Evolutionary conservation across 2,797 vertebrate species (phyloP).

Genomic region (Myiotriccus ornatus): DNA sequence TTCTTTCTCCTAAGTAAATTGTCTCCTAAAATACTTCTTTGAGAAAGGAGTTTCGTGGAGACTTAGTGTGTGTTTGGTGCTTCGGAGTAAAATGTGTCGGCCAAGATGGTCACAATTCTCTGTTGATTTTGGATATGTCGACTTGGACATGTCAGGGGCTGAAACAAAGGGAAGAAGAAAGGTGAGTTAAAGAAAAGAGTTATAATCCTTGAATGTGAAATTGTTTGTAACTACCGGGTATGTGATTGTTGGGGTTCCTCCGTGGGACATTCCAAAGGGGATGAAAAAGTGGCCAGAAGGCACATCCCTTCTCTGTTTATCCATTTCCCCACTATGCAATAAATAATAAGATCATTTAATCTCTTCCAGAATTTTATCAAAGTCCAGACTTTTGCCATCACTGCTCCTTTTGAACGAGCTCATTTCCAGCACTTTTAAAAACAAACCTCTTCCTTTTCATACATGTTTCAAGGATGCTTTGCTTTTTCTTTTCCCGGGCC

Average conservation of each 20-base stretch:
- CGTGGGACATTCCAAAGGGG: background rate
- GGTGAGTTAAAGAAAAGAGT: background rate
- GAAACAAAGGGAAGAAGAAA: background rate
- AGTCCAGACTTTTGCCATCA: background rate
- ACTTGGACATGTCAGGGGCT: background rate
- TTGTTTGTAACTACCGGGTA: accelerated
- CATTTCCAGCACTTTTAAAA: background rate
- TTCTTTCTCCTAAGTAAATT: background rate
- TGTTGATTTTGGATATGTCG: background rate
- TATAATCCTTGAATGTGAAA: background rate
- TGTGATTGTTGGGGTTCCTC: background rate
- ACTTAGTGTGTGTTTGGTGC: accelerated
- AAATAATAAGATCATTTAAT: background rate
- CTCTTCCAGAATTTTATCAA: background rate
- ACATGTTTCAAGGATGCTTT: background rate
- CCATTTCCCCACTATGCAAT: background rate
- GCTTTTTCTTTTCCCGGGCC: background rate
- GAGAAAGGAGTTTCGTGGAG: background rate
- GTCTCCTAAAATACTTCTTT: background rate
- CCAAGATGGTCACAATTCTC: background rate
- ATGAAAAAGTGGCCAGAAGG: background rate
- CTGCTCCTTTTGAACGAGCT: background rate
- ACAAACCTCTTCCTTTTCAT: background rate
- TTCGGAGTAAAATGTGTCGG: background rate
- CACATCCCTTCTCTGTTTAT: background rate